phyloP scores from a whole-genome alignment of 1,140 invertebrate species.

The Ptiloglossa arizonensis region DNA sequence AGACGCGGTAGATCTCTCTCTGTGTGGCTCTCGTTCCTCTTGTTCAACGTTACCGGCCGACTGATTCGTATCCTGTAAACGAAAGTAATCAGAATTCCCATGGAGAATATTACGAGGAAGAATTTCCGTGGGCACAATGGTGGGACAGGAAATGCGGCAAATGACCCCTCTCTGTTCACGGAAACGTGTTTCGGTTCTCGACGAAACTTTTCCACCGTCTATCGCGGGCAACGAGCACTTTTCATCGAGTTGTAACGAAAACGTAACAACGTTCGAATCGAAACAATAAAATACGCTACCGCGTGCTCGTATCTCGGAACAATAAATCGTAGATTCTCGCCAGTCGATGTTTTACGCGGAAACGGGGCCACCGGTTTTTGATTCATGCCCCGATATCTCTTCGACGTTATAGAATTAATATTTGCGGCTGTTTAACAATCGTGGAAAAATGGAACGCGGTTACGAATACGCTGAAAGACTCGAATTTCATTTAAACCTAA shows the following conservation, averaged over 20 bases:
- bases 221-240: neutral
- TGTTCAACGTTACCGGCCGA: neutral
- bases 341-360: neutral
- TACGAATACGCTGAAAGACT: no score
- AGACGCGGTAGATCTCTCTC: neutral
- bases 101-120: no score
- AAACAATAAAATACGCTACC: slow-evolving; percentile 21
- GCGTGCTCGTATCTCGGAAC: slow-evolving; percentile 1
- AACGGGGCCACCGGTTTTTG: slow-evolving; percentile 9
- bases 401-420: slow-evolving; percentile 18
- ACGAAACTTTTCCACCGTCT: neutral
- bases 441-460: neutral
- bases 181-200: neutral
- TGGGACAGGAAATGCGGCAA: neutral
- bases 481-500: no score
- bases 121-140: neutral
- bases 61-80: no score
- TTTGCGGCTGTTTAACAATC: neutral
- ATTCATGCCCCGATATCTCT: neutral
- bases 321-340: slow-evolving; percentile 15
- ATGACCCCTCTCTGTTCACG: no score
- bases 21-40: neutral
- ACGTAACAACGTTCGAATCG: neutral
- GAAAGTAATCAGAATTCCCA: neutral
- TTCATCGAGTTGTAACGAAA: slow-evolving; percentile 14